Evolutionary conservation across 1,140 invertebrate species (phyloP).

Genomic region (Drosophila pandora): DNA sequence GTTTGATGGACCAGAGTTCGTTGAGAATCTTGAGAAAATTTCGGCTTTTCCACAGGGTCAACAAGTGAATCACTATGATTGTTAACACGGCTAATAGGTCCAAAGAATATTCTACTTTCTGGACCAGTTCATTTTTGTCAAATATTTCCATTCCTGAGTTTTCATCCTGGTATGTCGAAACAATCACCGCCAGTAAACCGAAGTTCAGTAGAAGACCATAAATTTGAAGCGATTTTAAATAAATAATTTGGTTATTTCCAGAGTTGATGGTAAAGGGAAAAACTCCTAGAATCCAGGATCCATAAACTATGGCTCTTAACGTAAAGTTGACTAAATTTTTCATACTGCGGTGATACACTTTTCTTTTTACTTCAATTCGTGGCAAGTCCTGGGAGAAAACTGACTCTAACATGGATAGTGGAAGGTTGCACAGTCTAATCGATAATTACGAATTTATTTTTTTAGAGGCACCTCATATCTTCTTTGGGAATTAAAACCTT

Average conservation of each 20-base stretch:
- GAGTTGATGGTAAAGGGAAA: background rate
- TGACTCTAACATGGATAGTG: background rate
- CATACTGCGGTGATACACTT: background rate
- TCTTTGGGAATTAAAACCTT: background rate
- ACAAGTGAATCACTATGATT: background rate
- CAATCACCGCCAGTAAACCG: background rate
- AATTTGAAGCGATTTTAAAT: background rate
- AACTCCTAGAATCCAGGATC: background rate
- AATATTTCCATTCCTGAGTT: background rate
- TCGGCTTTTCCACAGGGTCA: background rate
- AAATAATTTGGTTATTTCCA: background rate
- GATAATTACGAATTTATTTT: background rate
- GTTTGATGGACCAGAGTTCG: background rate
- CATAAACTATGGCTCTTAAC: background rate
- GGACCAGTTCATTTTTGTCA: background rate
- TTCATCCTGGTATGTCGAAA: background rate
- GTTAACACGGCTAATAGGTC: background rate
- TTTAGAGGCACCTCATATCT: background rate
- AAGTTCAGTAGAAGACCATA: background rate
- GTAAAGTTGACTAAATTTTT: background rate
- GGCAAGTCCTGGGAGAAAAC: background rate
- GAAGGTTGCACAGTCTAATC: background rate
- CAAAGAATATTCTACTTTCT: background rate
- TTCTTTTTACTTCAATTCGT: background rate
- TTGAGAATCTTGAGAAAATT: background rate